Percentiles rank a stretch among this genome's conserved stretches.
Evolutionary conservation across 1,140 invertebrate species (phyloP).

Genomic region (Reticulitermes speratus): DNA sequence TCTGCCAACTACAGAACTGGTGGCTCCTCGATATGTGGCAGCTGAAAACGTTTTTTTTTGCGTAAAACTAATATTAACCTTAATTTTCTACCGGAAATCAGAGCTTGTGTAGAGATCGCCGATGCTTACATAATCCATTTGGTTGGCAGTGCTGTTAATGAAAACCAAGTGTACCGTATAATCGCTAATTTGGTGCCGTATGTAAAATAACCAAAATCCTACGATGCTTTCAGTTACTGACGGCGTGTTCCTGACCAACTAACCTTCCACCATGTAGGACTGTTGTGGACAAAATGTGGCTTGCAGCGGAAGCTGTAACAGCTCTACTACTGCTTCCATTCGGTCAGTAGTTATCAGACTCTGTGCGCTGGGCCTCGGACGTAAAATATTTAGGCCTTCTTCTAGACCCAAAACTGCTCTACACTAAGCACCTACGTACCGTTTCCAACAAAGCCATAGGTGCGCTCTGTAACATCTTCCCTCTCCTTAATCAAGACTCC

Average conservation of each 20-base stretch:
- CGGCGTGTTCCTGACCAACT: neutral
- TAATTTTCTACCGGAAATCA: constrained; percentile 6
- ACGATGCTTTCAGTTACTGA: neutral
- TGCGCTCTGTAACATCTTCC: too few species aligned
- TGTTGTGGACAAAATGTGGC: too few species aligned
- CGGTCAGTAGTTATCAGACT: too few species aligned
- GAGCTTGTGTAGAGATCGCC: neutral
- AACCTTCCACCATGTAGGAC: neutral
- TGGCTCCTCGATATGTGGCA: neutral
- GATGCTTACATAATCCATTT: neutral
- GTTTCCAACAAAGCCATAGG: too few species aligned
- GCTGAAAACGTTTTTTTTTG: neutral
- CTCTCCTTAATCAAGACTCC: too few species aligned
- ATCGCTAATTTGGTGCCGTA: neutral
- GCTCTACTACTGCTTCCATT: too few species aligned
- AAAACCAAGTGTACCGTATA: neutral
- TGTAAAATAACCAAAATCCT: constrained; percentile 19
- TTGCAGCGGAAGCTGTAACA: too few species aligned
- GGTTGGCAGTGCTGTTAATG: neutral
- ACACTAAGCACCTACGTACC: too few species aligned
- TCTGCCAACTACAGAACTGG: neutral
- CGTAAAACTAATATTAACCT: neutral
- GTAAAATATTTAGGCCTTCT: too few species aligned
- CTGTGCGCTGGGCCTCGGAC: too few species aligned
- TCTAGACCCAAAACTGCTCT: too few species aligned